Evolutionary conservation across 2,797 vertebrate species (phyloP).

Genomic region (Lutjanus argentimaculatus): DNA sequence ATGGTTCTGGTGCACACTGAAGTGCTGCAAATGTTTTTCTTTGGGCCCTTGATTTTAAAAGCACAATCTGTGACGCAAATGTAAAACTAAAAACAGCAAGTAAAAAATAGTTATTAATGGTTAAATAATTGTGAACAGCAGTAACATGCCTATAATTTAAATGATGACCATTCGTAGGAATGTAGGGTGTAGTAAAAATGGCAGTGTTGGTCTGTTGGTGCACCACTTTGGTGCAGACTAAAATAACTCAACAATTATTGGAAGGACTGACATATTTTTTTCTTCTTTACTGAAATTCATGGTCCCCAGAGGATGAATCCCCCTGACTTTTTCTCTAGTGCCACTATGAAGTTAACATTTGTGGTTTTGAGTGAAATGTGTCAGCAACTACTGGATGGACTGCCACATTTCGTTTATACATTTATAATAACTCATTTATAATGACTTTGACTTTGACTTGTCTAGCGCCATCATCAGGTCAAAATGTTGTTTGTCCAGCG

Average conservation of each 20-base stretch:
- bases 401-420: too few relatives aligned
- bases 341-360: neutral
- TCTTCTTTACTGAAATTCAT: too few relatives aligned
- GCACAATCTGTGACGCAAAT: neutral
- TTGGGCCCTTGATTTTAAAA: constrained; percentile 13
- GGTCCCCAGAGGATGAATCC: neutral
- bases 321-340: neutral
- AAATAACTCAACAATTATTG: neutral
- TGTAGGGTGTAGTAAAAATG: neutral
- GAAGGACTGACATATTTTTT: neutral
- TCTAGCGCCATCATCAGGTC: neutral
- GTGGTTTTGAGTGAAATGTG: neutral
- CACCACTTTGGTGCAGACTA: neutral
- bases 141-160: neutral
- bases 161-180: neutral
- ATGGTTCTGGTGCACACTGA: constrained; percentile 1
- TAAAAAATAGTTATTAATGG: neutral
- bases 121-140: neutral
- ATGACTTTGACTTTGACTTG: too few relatives aligned
- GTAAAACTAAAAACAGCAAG: neutral
- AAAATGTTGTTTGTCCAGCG: neutral
- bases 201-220: neutral
- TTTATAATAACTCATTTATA: too few relatives aligned
- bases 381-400: neutral
- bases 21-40: constrained; percentile 20